phyloP scores from a whole-genome alignment of 2,888 invertebrate genomes.

The Yponomeuta evonymella region DNA sequence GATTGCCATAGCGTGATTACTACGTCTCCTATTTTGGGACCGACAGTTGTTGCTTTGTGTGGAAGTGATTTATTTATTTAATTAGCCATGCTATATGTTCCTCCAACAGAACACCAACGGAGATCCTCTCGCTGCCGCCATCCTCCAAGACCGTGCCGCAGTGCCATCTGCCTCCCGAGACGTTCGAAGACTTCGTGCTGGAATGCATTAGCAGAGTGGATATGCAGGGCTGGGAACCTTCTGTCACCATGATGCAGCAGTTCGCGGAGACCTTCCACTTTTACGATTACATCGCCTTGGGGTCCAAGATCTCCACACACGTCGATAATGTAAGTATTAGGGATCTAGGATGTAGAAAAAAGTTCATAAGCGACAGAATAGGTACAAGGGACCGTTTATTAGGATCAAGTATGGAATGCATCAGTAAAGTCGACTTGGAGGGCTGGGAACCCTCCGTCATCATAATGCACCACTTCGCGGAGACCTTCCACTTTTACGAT shows the following conservation, averaged over 20 bases:
- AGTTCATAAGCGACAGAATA: too few species aligned
- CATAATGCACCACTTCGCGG: slow-evolving; percentile 55
- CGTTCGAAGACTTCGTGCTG: slow-evolving; percentile 46
- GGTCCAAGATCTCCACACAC: slow-evolving; percentile 55
- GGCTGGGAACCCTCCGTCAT: slow-evolving; percentile 49
- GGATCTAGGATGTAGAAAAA: neutral
- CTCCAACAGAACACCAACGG: slow-evolving; percentile 39
- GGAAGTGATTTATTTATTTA: too few species aligned
- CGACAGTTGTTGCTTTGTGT: too few species aligned
- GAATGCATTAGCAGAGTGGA: slow-evolving; percentile 41
- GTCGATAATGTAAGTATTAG: slow-evolving; percentile 50
- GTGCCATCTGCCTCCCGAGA: slow-evolving; percentile 37
- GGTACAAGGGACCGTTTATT: neutral
- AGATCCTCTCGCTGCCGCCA: slow-evolving; percentile 37
- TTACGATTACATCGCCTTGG: slow-evolving; percentile 45
- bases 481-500: slow-evolving; percentile 47
- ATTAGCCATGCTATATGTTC: neutral
- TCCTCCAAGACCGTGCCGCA: slow-evolving; percentile 41
- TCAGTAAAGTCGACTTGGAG: slow-evolving; percentile 37
- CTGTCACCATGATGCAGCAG: slow-evolving; percentile 49
- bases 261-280: slow-evolving; percentile 48
- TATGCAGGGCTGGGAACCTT: slow-evolving; percentile 46
- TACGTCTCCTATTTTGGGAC: too few species aligned
- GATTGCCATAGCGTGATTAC: too few species aligned
- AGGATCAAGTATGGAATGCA: slow-evolving; percentile 30